Evolutionary conservation across 2,888 invertebrate genomes (phyloP), one percentile per base, ranked within the genome.

Genomic region (Cryptocephalus moraei): DNA sequence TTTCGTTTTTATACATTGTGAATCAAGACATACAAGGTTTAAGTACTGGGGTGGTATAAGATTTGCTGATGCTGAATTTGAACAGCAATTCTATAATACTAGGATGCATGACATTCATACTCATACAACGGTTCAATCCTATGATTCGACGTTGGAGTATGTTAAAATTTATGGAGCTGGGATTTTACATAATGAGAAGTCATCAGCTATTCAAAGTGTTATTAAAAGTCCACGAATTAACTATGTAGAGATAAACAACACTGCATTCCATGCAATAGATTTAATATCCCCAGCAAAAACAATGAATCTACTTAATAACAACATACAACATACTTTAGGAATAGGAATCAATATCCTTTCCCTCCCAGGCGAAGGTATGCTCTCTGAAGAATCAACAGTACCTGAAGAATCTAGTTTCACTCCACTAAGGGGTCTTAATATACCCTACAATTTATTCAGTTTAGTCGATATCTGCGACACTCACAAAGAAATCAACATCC

Each of bases 381-480:
- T 11, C n/a, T 94, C 91, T 43, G 96, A 95, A 2, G 95, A 96
- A 73, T 90, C 91, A 0, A 79, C 90, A 46, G 89, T 90, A 65
- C 85, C 88, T 0, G 85, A 86, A 14, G 83, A 88, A 63, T 88
- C 93, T 9, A 92, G 93, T 55, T 96, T 94, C 62, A 80, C 80
- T 1, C 95, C 95, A 0, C 71, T 95, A 4, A 84, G 83, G 60
- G 79, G 84, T 48, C 72, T 91, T 1, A 84, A 85, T 61, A 76
- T 94, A 9, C 94, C 96, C 0, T 94, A 94, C 64, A 82, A 91
- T 62, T 71, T 94, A 36, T 96, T 94, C 70, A 94, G 97, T 32
- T 73, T 99, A 60, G 82, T 99, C 11, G 94, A 97, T 58, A 93
- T 97, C 56, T 99, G 99, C 68, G 93, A 95, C 64, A 88, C 94